Percentiles rank a stretch among this genome's conserved stretches.
These are phyloP conservation scores for Podargus strigoides DNA, from an alignment of 2,797 vertebrate genomes.

Conservation along the genomic window DNA sequence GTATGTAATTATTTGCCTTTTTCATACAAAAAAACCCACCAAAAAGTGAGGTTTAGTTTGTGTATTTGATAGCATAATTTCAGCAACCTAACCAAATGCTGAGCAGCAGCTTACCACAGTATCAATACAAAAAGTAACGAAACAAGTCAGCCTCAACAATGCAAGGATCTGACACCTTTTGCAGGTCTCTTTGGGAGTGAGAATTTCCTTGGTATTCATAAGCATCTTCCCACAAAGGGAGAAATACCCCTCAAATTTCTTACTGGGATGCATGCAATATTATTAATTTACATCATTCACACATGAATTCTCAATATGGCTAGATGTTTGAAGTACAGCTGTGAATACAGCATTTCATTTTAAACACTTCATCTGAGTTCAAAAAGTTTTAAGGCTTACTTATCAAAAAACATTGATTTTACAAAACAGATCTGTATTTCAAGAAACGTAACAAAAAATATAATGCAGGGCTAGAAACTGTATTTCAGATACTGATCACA, in stretches of 20 bases:
- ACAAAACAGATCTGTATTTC: constrained; percentile 23
- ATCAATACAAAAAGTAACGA: neutral
- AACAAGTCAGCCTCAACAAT: neutral
- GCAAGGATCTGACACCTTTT: neutral
- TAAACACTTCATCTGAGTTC: constrained; percentile 10
- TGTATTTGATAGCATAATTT: neutral
- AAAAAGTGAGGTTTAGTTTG: neutral
- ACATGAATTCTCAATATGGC: neutral
- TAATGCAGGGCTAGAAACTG: constrained; percentile 73
- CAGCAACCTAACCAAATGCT: neutral
- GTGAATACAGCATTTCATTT: constrained; percentile 13
- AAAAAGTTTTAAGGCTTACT: neutral
- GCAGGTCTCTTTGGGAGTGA: neutral
- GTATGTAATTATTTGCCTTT: neutral
- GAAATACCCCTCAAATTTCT: neutral
- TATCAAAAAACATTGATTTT: neutral
- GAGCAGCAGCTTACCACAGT: neutral
- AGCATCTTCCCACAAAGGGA: constrained; percentile 52
- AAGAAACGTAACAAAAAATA: constrained; percentile 38
- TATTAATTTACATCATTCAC: constrained; percentile 7
- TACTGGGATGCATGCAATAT: constrained; percentile 10
- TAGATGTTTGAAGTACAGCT: constrained; percentile 38
- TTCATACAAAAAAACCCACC: neutral
- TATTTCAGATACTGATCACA: constrained; percentile 41
- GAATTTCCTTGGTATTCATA: constrained; percentile 33